Evolutionary conservation across 2,797 vertebrate species (phyloP).

Genomic region (Nyctalus aviator): DNA sequence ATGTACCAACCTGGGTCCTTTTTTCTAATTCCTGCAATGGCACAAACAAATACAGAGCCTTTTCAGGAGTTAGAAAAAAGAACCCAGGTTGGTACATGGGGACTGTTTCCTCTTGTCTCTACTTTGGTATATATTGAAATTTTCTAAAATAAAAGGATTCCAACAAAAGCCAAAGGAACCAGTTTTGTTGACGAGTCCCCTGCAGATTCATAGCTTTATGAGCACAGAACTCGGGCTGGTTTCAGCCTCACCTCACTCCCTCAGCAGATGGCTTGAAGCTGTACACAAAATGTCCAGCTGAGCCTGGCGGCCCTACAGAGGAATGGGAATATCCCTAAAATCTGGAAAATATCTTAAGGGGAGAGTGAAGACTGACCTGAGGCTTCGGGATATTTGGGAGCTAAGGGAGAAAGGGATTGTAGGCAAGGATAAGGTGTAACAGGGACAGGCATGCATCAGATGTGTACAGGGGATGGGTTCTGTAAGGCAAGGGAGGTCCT

Average conservation of each 20-base stretch:
- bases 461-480: background rate
- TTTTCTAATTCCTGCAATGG: no score
- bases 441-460: background rate
- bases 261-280: no score
- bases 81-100: background rate
- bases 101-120: background rate
- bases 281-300: background rate
- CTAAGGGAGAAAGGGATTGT: background rate
- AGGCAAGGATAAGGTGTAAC: background rate
- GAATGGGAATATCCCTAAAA: background rate
- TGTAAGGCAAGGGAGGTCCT: background rate
- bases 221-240: background rate
- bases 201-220: background rate
- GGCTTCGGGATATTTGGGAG: background rate
- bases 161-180: background rate
- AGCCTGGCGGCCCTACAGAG: background rate
- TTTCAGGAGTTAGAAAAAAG: background rate
- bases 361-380: background rate
- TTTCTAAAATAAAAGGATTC: slow-evolving; percentile 20
- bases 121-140: background rate
- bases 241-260: background rate
- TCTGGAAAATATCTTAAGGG: background rate
- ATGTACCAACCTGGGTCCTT: no score
- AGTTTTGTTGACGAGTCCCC: background rate
- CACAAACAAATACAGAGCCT: background rate